Evolutionary conservation across 2,888 invertebrate species (phyloP), one percentile per base, ranked within the genome.

Genomic region (Acanthoscelides obtectus): DNA sequence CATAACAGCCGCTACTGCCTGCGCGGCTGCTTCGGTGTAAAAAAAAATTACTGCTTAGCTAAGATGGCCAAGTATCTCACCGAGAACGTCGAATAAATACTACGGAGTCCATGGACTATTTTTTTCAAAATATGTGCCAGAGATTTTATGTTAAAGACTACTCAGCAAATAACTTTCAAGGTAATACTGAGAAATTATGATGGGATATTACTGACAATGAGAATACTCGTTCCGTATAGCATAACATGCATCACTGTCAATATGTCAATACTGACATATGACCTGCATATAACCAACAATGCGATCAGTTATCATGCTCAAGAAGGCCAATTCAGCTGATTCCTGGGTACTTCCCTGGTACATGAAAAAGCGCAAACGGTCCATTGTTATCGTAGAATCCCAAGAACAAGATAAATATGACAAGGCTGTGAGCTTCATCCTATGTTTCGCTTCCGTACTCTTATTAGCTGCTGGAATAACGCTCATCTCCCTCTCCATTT

Each of bases 311-410:
- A 64, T 45, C 12, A 73, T 72, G 70, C 22, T 74, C 25, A 67
- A 72, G 22, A 70, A 72, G 20, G 69, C 65, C 8, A 19, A 45
- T 22, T 75, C 75, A 1, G 20, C 69, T 3, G 76, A 76, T 8
- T 75, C 76, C 6, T 74, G 74, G 73, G 73, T 74, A 63, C 72
- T 73, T 22, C 73, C 75, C 19, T 76, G 75, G 76, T 67, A 66
- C 20, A 63, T 17, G 0, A 71, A 71, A 68, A 69, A 66, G 25
- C 22, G 65, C 17, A 72, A 65, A 64, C 71, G 70, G 64, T 71
- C 70, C 3, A n/a, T 71, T 1, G 22, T 66, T 20, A 72, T 76
- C 12, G 71, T 70, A 0, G 70, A 73, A 22, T 73, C 67, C 45
- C 72, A 76, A 67, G 21, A 73, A 68, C 22, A 75, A 72, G n/a